Conservation (phyloP, 1,140 invertebrate species). For the Ctenoplectra terminalis region DNA sequence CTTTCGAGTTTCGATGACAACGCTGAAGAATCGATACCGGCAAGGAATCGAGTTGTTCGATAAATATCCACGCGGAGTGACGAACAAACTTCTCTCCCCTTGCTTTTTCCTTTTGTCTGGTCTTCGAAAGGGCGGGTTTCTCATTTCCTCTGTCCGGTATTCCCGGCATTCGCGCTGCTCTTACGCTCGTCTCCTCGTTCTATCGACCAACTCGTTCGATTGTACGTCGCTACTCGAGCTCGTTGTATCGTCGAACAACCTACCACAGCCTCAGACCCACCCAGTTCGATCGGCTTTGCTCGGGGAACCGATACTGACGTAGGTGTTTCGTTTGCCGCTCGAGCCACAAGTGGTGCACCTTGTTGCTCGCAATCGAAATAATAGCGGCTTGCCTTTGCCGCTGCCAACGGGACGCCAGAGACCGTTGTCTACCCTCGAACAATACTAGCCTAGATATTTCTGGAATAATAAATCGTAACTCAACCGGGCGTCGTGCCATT, state of each 20-base stretch:
- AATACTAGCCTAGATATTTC: slow-evolving; percentile 24
- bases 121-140: slow-evolving; percentile 48
- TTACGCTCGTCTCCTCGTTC: slow-evolving; percentile 49
- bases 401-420: slow-evolving; percentile 5
- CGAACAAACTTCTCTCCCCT: slow-evolving; percentile 40
- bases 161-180: slow-evolving; percentile 40
- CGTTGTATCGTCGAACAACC: slow-evolving; percentile 53
- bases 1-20: slow-evolving; percentile 29
- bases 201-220: slow-evolving; percentile 63
- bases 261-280: slow-evolving; percentile 17
- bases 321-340: slow-evolving; percentile 49
- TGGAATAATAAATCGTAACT: slow-evolving; percentile 16
- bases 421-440: slow-evolving; percentile 34
- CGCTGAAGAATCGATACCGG: slow-evolving; percentile 18
- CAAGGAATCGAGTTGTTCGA: slow-evolving; percentile 51
- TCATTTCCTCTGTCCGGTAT: slow-evolving; percentile 56
- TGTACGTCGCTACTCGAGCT: slow-evolving; percentile 57
- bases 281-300: slow-evolving; percentile 24
- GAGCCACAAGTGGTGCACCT: slow-evolving; percentile 59
- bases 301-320: slow-evolving; percentile 50
- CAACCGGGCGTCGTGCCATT: neutral
- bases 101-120: slow-evolving; percentile 58
- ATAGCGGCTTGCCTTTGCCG: slow-evolving; percentile 39
- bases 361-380: slow-evolving; percentile 50
- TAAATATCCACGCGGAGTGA: slow-evolving; percentile 59